Base-by-base conservation (phyloP, 2,113 vertebrate species). In the Actenoides hombroni region DNA sequence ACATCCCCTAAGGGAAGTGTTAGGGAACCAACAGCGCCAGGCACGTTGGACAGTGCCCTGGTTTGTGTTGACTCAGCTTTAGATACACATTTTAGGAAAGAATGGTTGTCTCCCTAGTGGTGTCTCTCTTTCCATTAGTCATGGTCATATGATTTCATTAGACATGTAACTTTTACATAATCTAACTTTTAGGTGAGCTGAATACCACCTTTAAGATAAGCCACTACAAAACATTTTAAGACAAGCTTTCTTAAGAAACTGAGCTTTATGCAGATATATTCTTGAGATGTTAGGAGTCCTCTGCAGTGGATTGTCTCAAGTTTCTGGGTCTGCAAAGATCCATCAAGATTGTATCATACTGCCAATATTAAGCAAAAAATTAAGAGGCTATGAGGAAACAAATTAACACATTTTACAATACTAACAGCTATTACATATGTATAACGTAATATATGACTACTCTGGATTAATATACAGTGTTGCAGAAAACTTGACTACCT, bases 401-500 rank as follows among this genome's bases (percentile, higher is more conserved):
- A 82, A 92, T 88, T 51, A 64, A 25, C 42, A 60, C 51, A 29
- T 71, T 90, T 96, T 79, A 63, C 57, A 64, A 49, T 65, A 26
- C 17, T 81, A 90, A 75, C 29, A 88, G 31, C 71, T 92, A 68
- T 75, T 96, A 48, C 77, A 65, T 92, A 92, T 82, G 39, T 69
- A 74, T 81, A 90, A 74, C 49, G 19, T 37, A 75, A 86, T 88
- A 65, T 69, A 60, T 75, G 61, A 78, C 37, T 84, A 31, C 71
- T 91, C 42, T 84, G 69, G 23, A 71, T 83, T 93, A 90, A 65
- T 88, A 90, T 9, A 77, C 63, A 93, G 16, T 68, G 91, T 76
- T 76, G 59, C n/a, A 83, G 83, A 95, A 92, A 94, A 82, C 33
- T 76, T 26, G 3, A 35, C 57, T 83, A 90, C 31, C n/a, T 51